Base-by-base conservation (phyloP, 2,797 vertebrate species). In the Agapornis canus region DNA sequence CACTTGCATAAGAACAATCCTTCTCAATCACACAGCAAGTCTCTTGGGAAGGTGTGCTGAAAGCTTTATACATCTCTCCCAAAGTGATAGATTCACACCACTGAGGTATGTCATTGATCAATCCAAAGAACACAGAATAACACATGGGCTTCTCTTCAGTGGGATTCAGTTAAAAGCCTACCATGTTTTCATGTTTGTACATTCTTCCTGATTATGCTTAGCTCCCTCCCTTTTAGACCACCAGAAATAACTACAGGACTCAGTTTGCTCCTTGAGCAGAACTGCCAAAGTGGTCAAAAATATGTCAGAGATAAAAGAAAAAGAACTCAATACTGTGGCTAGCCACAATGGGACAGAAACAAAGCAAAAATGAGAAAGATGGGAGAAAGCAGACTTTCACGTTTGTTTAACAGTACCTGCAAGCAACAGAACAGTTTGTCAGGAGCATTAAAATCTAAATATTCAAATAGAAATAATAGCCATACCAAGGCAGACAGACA, bases 371-470 rank as follows among this genome's bases (percentile, higher is more conserved):
- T 40, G 21, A 95, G 48, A 70, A 80, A 80, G 60, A 89, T 27
- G 26, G 68, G 52, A 91, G 57, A 89, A 77, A 89, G 42, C 68
- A 92, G 68, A 83, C 21, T 80, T 94, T 95, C 94, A 87, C 61
- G 75, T 94, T 73, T 95, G 76, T 57, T 96, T 85, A 94, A 77
- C 0, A 6, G 92, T 89, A 92, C 39, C 87, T 89, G 84, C 48
- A 86, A 94, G 82, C 82, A 95, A 83, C 91, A 87, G 57, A 95
- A 63, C 20, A 45, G 57, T 71, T 81, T 93, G 78, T 90, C 89
- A 89, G 37, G 90, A 85, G 64, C 45, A 92, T 70, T 85, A 77
- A 79, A 82, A 89, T 86, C 76, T 23, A 86, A 93, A 63, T 65
- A 51, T 93, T 82, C 56, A 61, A 45, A 77, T 64, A 93, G 89